Percentiles rank a stretch among this genome's conserved stretches.
These are phyloP conservation scores for Pelusios castaneus DNA, from an alignment of 2,113 vertebrate genomes.

Conservation along the genomic window DNA sequence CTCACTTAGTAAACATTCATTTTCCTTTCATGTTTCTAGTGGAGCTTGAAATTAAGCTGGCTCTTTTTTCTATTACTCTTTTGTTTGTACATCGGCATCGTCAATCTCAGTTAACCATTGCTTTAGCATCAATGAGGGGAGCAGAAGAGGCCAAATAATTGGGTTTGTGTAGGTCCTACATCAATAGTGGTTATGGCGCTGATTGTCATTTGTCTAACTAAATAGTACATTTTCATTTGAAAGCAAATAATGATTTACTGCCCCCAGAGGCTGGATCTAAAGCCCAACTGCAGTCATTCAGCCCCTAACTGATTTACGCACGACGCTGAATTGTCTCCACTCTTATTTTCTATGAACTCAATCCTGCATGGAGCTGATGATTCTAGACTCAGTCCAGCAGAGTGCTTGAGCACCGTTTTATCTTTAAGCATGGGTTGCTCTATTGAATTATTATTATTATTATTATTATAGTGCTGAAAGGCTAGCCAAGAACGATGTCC, in stretches of 20 bases:
- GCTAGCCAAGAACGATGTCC: background rate
- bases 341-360: fast-evolving
- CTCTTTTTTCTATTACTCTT: constrained; percentile 27
- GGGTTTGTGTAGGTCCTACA: background rate
- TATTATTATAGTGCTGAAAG: background rate
- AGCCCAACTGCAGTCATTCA: background rate
- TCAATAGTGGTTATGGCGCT: background rate
- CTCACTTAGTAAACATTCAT: constrained; percentile 57
- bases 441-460: background rate
- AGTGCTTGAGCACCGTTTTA: background rate
- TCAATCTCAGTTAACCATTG: background rate
- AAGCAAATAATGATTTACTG: background rate
- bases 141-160: background rate
- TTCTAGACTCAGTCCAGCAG: background rate
- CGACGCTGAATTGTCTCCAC: background rate
- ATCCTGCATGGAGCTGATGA: fast-evolving
- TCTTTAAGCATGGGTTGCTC: background rate
- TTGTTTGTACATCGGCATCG: constrained; percentile 24
- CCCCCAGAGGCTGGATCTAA: background rate
- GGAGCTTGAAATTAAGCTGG: constrained; percentile 66
- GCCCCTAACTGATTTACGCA: background rate
- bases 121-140: background rate
- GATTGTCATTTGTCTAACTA: background rate
- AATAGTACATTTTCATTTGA: background rate
- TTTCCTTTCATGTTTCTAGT: constrained; percentile 59